phyloP scores from a whole-genome alignment of 2,797 vertebrate species.

The Gila robusta region DNA sequence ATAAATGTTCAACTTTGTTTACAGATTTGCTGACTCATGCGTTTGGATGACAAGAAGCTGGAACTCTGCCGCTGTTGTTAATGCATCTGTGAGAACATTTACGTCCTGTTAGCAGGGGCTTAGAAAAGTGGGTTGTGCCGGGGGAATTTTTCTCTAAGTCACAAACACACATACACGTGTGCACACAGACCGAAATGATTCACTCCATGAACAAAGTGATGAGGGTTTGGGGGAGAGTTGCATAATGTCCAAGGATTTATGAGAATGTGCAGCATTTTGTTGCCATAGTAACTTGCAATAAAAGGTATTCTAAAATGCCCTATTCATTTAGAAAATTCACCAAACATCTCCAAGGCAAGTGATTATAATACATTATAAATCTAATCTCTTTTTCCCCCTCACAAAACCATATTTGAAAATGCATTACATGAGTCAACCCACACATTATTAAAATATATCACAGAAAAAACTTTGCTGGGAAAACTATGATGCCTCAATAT shows the following conservation, averaged over 20 bases:
- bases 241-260: constrained; percentile 46
- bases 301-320: constrained; percentile 45
- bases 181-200: constrained; percentile 11
- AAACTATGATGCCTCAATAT: constrained; percentile 5
- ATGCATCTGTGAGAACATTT: constrained; percentile 10
- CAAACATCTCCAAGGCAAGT: constrained; percentile 26
- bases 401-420: constrained; percentile 34
- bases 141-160: constrained; percentile 14
- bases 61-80: constrained; percentile 8
- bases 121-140: constrained; percentile 14
- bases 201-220: constrained; percentile 27
- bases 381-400: neutral
- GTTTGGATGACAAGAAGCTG: neutral
- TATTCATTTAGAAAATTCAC: constrained; percentile 50
- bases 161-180: neutral
- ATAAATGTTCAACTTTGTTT: constrained; percentile 22
- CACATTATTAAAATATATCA: constrained; percentile 37
- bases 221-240: constrained; percentile 12
- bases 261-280: constrained; percentile 42
- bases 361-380: constrained; percentile 34
- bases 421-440: constrained; percentile 45
- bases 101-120: neutral
- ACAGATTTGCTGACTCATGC: constrained; percentile 11
- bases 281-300: constrained; percentile 54
- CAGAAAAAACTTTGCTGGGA: neutral